Evolutionary conservation across 2,797 vertebrate genomes (phyloP).

Genomic region (Enteromius anoplus): DNA sequence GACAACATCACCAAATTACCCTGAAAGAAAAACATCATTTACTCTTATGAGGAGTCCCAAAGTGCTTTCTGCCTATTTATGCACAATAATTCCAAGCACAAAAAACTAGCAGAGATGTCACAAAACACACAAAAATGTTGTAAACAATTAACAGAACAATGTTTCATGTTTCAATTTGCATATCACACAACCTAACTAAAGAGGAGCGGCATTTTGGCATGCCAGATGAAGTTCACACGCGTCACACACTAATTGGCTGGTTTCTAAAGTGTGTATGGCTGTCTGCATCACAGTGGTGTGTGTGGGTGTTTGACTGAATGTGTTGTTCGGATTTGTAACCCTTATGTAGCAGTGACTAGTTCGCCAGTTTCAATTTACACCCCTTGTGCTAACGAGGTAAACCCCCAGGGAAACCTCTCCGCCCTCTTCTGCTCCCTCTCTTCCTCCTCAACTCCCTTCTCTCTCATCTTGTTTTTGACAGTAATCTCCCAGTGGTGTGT

Average conservation of each 20-base stretch:
- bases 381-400: slow-evolving; percentile 64
- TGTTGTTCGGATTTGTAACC: slow-evolving; percentile 72
- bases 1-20: slow-evolving; percentile 53
- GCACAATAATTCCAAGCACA: slow-evolving; percentile 33
- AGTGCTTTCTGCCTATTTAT: slow-evolving; percentile 41
- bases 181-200: neutral
- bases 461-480: slow-evolving; percentile 65
- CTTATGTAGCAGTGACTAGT: slow-evolving; percentile 69
- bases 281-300: slow-evolving; percentile 27
- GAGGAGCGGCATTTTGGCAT: neutral
- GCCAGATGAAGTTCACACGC: neutral
- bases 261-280: slow-evolving; percentile 37
- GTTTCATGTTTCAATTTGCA: slow-evolving; percentile 30
- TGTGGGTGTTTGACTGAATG: slow-evolving; percentile 60
- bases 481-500: slow-evolving; percentile 49
- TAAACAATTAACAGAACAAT: slow-evolving; percentile 41
- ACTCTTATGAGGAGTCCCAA: slow-evolving; percentile 34
- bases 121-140: slow-evolving; percentile 43
- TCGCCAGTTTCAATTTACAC: slow-evolving; percentile 73
- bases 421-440: slow-evolving; percentile 12
- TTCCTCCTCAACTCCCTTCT: slow-evolving; percentile 45
- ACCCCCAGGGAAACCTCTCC: slow-evolving; percentile 34
- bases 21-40: slow-evolving; percentile 51
- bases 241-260: slow-evolving; percentile 26
- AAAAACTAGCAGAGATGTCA: slow-evolving; percentile 21